Percentiles rank a stretch among this genome's conserved stretches.
These are phyloP conservation scores for Eurystomus gularis DNA, from an alignment of 2,113 vertebrate genomes.

Conservation along the genomic window DNA sequence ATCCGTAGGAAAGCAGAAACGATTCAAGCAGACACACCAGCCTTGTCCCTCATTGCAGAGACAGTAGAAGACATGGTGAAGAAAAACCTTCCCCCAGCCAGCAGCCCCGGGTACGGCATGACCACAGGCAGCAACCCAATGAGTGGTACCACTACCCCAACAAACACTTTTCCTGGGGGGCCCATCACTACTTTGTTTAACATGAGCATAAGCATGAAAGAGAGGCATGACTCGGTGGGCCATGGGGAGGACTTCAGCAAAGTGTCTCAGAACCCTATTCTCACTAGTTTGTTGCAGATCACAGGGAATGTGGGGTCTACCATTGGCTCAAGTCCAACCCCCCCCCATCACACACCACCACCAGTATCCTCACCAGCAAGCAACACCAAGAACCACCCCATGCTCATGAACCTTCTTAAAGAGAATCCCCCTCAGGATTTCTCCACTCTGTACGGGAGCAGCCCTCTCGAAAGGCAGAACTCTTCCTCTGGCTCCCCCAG, in stretches of 20 bases:
- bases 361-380: slow-evolving; percentile 94
- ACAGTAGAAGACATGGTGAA: slow-evolving; percentile 98
- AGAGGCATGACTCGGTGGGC: slow-evolving; percentile 83
- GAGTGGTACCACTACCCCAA: slow-evolving; percentile 87
- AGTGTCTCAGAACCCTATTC: slow-evolving; percentile 97
- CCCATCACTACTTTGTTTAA: slow-evolving; percentile 89
- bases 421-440: slow-evolving; percentile 98
- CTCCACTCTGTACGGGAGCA: slow-evolving; percentile 89
- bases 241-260: slow-evolving; percentile 95
- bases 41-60: slow-evolving; percentile 95
- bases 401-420: slow-evolving; percentile 98
- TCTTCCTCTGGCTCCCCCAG: slow-evolving; percentile 93
- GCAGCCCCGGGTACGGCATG: slow-evolving; percentile 95
- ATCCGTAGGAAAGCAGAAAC: slow-evolving; percentile 98
- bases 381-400: slow-evolving; percentile 99
- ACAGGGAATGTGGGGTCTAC: slow-evolving; percentile 91
- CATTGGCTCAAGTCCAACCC: slow-evolving; percentile 89
- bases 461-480: slow-evolving; percentile 94
- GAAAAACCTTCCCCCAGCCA: slow-evolving; percentile 93
- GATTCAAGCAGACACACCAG: slow-evolving; percentile 96
- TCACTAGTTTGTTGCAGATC: slow-evolving; percentile 96
- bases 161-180: slow-evolving; percentile 86
- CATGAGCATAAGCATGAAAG: slow-evolving; percentile 85
- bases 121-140: slow-evolving; percentile 85
- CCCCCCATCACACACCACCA: slow-evolving; percentile 94